Percentiles rank a stretch among this genome's conserved stretches.
These are phyloP conservation scores for Aix galericulata DNA, from an alignment of 2,113 vertebrate species.

Conservation along the genomic window DNA sequence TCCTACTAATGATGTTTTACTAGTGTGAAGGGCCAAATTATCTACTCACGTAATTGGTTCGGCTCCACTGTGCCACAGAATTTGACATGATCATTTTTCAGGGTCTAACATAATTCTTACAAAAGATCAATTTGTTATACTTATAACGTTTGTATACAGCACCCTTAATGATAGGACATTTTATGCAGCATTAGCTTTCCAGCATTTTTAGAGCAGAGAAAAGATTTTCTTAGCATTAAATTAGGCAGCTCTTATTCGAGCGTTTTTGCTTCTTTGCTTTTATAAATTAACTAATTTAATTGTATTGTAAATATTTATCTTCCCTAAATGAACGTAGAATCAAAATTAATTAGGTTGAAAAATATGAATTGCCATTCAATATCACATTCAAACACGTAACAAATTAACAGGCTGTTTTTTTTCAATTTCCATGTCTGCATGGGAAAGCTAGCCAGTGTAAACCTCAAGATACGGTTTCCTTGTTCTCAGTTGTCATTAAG, in stretches of 20 bases:
- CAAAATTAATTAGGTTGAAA: constrained; percentile 62
- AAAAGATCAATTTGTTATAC: constrained; percentile 56
- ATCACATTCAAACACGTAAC: constrained; percentile 31
- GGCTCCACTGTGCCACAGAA: constrained; percentile 31
- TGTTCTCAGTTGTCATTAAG: constrained; percentile 53
- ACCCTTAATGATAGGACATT: constrained; percentile 44
- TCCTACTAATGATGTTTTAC: constrained; percentile 30
- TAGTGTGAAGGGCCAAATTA: constrained; percentile 55
- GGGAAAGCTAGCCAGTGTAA: background rate
- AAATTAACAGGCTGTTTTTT: constrained; percentile 49
- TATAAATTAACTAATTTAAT: constrained; percentile 52
- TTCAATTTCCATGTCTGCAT: background rate
- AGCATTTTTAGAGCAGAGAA: constrained; percentile 11
- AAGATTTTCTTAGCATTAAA: constrained; percentile 9
- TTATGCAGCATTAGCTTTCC: constrained; percentile 43
- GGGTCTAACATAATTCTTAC: constrained; percentile 62
- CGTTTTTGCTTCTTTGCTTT: constrained; percentile 37
- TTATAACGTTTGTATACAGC: constrained; percentile 41
- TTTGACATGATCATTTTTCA: constrained; percentile 63
- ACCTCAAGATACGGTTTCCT: constrained; percentile 19
- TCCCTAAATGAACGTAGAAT: constrained; percentile 41
- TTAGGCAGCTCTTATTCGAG: constrained; percentile 42
- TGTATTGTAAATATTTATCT: constrained; percentile 65
- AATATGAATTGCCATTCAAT: constrained; percentile 32
- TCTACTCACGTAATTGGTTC: constrained; percentile 64